Evolutionary conservation across 1,140 invertebrate genomes (phyloP).

Genomic region (Dolichoris vasculosae): DNA sequence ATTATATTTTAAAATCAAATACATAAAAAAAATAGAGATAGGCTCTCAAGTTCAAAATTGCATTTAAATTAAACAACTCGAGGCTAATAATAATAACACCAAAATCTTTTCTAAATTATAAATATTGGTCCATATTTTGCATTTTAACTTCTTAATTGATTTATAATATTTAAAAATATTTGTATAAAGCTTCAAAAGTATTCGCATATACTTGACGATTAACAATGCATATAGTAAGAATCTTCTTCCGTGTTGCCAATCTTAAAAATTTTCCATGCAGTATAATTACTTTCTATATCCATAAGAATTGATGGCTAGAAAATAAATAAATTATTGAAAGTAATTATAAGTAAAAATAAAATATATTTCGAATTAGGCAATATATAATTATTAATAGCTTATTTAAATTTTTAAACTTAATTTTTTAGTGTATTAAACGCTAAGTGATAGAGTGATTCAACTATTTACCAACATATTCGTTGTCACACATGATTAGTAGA

Average conservation of each 20-base stretch:
- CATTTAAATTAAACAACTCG: too few species aligned
- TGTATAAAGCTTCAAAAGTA: not conserved
- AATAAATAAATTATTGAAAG: constrained; percentile 56
- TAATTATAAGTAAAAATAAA: not conserved
- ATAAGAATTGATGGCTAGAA: constrained; percentile 84
- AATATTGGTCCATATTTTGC: not conserved
- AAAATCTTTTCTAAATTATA: not conserved
- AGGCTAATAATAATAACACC: too few species aligned
- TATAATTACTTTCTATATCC: constrained; percentile 77
- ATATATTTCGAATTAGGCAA: not conserved
- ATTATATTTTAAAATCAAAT: too few species aligned
- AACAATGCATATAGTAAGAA: not conserved
- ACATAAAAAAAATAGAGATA: too few species aligned
- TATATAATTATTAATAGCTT: not conserved
- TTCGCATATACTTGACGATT: not conserved
- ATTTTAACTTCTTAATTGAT: not conserved
- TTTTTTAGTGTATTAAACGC: not conserved
- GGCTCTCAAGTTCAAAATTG: too few species aligned
- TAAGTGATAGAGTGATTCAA: not conserved
- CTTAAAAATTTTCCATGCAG: not conserved
- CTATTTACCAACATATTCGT: constrained; percentile 81
- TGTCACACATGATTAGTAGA: constrained; percentile 80
- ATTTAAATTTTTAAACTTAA: not conserved
- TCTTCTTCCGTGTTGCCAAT: constrained; percentile 23
- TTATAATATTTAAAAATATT: not conserved